Evolutionary conservation across 2,113 vertebrate species (phyloP).

Genomic region (Myotis lucifugus): DNA sequence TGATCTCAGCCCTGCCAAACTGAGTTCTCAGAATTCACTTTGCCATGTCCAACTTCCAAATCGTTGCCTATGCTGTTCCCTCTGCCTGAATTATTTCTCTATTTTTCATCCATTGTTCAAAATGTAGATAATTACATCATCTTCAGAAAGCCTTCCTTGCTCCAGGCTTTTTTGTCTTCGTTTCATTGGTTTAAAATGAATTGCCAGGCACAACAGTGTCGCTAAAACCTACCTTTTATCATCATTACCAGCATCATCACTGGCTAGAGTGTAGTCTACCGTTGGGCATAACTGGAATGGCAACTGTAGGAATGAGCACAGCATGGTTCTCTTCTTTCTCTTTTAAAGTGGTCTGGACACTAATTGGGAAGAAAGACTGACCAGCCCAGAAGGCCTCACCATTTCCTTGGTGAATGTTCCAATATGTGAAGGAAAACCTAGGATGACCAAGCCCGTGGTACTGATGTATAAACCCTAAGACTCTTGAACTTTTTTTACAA

Average conservation of each 20-base stretch:
- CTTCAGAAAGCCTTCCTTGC: background rate
- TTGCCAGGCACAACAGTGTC: background rate
- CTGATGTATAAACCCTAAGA: background rate
- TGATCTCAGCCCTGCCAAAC: background rate
- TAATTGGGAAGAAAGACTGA: background rate
- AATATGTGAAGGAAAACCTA: background rate
- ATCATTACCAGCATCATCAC: background rate
- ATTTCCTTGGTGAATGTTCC: background rate
- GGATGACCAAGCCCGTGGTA: background rate
- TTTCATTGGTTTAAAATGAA: constrained; percentile 17
- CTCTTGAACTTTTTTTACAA: background rate
- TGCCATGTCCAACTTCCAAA: background rate
- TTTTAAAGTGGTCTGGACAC: background rate
- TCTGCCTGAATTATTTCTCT: background rate
- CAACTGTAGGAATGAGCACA: background rate
- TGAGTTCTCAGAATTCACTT: background rate
- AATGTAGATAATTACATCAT: background rate
- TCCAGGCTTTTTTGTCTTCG: background rate
- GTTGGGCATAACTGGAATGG: background rate
- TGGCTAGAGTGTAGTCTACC: background rate
- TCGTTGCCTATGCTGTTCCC: background rate
- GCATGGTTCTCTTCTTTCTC: background rate
- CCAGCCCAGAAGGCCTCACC: background rate
- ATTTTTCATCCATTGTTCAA: background rate
- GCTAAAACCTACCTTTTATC: background rate